These are phyloP conservation scores for Tribolium castaneum DNA, from an alignment of 1,140 invertebrate genomes.

Conservation along the genomic window DNA sequence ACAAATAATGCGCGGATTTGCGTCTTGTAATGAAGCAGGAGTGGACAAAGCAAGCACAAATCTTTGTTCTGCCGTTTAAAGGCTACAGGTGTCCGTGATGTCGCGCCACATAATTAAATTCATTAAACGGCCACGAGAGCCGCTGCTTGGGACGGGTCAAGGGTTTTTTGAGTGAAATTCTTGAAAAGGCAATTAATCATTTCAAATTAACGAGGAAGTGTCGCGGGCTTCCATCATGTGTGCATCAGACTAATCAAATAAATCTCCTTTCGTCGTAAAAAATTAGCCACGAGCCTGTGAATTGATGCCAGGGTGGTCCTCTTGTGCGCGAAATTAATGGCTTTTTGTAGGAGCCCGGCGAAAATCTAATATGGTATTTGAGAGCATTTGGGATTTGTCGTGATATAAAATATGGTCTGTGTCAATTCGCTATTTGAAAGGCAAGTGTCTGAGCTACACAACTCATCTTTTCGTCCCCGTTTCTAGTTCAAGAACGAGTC, in stretches of 20 bases:
- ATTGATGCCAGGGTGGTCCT: neutral
- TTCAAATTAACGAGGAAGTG: conserved; percentile 10
- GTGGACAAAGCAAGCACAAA: neutral
- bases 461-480: conserved; percentile 4
- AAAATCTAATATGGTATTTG: conserved; percentile 22
- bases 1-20: neutral
- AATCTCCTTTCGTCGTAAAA: neutral
- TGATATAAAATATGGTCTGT: conserved; percentile 24
- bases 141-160: neutral
- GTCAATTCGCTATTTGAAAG: conserved; percentile 11
- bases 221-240: neutral
- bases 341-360: neutral
- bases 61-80: neutral
- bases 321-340: conserved; percentile 10
- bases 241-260: conserved; percentile 1
- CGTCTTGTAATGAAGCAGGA: neutral
- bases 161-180: conserved; percentile 8
- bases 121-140: neutral
- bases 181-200: conserved; percentile 25
- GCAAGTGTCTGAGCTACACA: conserved; percentile 11
- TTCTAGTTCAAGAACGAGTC: conserved; percentile 6
- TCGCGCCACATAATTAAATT: neutral
- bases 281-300: neutral
- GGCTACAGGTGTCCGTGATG: conserved; percentile 5
- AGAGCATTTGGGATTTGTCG: conserved; percentile 18